Evolutionary conservation across 2,888 invertebrate genomes (phyloP), one percentile per base, ranked within the genome.

Genomic region (Carcina quercana): DNA sequence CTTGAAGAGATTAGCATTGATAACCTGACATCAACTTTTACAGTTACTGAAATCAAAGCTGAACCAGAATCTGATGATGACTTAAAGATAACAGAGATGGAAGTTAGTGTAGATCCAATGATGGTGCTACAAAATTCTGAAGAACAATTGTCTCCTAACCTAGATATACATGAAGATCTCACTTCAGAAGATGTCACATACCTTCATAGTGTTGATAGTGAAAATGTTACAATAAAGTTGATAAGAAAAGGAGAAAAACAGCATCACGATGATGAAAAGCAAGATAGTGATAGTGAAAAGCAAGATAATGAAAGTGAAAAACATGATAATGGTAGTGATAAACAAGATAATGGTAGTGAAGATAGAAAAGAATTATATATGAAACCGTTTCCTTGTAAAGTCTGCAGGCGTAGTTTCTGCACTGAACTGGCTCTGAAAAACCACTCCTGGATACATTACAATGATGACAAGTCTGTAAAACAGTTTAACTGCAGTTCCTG

Each of bases 31-130:
- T 37, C 21, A 29, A 34, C 11, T 37, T 13, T 36, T 40, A 32
- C 37, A 24, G 20, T 20, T 20, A 35, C 34, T 13, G 50, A 59
- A 32, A 37, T 44, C 12, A 56, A 60, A 25, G 15, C 40, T 2
- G 57, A 53, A 19, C 20, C 38, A 33, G 38, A 44, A 24, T 40
- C 27, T 28, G 62, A 61, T 29, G 58, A 60, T 44, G 68, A 67
- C 7, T 32, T 25, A 15, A 61, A 57, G 55, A 63, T 74, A 30
- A 85, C 84, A 30, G 85, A 88, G 69, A 87, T 91, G 85, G 90
- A 91, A 74, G 86, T 91, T 1, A 86, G 85, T 56, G 86, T 91
- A 1, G 91, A 91, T 59, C 90, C 91, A 3, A 89, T 90, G 89
- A 71, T 89, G 57, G 87, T 90, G 47, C 62, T 90, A 26, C 87